Base-by-base conservation (phyloP, 1,140 invertebrate species). In the Rhyzopertha dominica region DNA sequence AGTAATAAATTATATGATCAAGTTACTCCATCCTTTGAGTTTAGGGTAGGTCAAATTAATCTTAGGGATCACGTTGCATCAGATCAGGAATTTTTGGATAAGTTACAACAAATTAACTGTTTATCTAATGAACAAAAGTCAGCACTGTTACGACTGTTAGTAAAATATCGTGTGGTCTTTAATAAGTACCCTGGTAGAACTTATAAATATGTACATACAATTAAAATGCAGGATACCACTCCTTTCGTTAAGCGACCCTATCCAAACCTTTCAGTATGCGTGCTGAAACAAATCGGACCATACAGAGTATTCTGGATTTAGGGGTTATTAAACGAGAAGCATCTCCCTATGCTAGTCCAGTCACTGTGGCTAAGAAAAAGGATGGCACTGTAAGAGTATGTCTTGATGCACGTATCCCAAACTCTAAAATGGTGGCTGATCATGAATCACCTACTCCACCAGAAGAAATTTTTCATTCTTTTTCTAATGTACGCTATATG, bases 341-440 rank as follows among this genome's bases (percentile, higher is more conserved):
- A 4, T 65, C 61, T 12, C 50, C 57, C 2, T 66, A 57, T 44
- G 56, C 56, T 46, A 69, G 61, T 44, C 65, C 63, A 1, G 36
- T 68, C 2, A 44, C 56, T 0, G 49, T 61, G 24, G 63, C 62
- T 0, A 10, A 43, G 22, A 35, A 47, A 14, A 47, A 42, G 35
- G 38, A 47, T 26, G 38, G 53, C 1, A 36, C 48, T 0, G 49
- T 67, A 5, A 44, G 65, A 20, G 32, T 66, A 20, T 60, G 62
- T 23, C 44, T 69, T 24, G 63, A 69, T 51, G 63, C 59, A 1
- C 22, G 63, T 17, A 48, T 43, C 16, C 42, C 68, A 7, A 68
- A 68, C 51, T 28, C 43, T 3, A 44, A 38, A 1, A 64, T 66
- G 44, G 24, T 56, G 19, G n/a, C 54, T 2, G 61, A 66, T 20